Evolutionary conservation across 2,888 invertebrate genomes (phyloP), one percentile per base, ranked within the genome.

Genomic region (Trachelus troglodyta): DNA sequence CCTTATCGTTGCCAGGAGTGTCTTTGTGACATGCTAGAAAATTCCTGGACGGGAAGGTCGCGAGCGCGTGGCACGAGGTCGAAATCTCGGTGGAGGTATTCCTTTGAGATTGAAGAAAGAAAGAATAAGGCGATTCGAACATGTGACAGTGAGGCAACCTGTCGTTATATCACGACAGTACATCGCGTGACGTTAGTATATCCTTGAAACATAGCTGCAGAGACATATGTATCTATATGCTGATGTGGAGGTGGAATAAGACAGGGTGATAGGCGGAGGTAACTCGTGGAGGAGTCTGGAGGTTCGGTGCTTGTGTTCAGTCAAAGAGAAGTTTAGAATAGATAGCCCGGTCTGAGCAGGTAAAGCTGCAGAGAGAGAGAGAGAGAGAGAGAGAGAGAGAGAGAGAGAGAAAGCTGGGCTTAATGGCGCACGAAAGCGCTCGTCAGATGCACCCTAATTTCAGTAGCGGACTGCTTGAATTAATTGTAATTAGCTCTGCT

Each of bases 401-500:
- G 15, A 40, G 9, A 9, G 23, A 23, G 4, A 4, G 40, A 15
- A 15, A 40, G 9, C 56, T 23, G 23, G 56, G 56, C 56, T 56
- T 56, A 56, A 56, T 56, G 56, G 23, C 23, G 23, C 9, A 56
- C 56, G 56, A 56, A 56, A 56, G 23, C 56, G 56, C 56, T 56
- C 56, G 56, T 56, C 56, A 56, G 56, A 56, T 56, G 23, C 56
- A 56, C 56, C 56, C 56, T 56, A 56, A 56, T 56, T 56, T 56
- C 56, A 56, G 56, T 56, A 56, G 56, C 56, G 23, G 23, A 56
- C 56, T 23, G 56, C 56, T 56, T 56, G 56, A 81, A 83, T 83
- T 82, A 83, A 83, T 83, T 81, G 82, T 82, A 83, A 83, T 83
- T 82, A 83, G 83, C 79, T 74, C 77, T 56, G 71, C 71, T 78